phyloP scores from a whole-genome alignment of 2,797 vertebrate genomes.

The Gambusia yucatana region DNA sequence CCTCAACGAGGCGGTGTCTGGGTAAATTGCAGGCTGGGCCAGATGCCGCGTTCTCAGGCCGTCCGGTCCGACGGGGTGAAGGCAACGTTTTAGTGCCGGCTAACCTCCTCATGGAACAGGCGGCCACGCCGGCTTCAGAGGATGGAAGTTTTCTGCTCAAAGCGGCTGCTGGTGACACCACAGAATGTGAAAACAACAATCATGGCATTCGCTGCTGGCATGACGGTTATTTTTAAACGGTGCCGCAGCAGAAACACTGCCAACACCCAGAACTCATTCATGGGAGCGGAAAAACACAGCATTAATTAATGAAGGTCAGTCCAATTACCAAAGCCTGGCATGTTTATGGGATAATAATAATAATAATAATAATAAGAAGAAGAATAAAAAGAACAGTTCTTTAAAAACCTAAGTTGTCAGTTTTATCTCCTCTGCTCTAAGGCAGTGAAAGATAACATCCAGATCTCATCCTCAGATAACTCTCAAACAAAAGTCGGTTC shows the following conservation, averaged over 20 bases:
- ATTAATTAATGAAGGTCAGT: neutral
- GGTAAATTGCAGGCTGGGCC: neutral
- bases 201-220: conserved; percentile 53
- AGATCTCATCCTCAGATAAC: neutral
- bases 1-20: conserved; percentile 1
- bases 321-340: neutral
- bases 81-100: conserved; percentile 47
- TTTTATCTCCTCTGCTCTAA: neutral
- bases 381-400: neutral
- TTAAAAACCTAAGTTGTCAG: neutral
- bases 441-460: neutral
- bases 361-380: neutral
- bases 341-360: neutral
- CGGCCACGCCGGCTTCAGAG: conserved; percentile 39
- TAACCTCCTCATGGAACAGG: conserved; percentile 42
- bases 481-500: neutral
- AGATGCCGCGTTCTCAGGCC: conserved; percentile 3
- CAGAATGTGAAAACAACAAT: conserved; percentile 59
- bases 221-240: conserved; percentile 65
- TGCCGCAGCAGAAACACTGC: conserved; percentile 36
- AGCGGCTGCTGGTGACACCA: conserved; percentile 45
- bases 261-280: conserved; percentile 58
- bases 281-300: conserved; percentile 27
- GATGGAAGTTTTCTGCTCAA: conserved; percentile 38
- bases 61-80: conserved; percentile 49